Evolutionary conservation across 2,113 vertebrate species (phyloP), one percentile per base, ranked within the genome.

Genomic region (Peromyscus leucopus): DNA sequence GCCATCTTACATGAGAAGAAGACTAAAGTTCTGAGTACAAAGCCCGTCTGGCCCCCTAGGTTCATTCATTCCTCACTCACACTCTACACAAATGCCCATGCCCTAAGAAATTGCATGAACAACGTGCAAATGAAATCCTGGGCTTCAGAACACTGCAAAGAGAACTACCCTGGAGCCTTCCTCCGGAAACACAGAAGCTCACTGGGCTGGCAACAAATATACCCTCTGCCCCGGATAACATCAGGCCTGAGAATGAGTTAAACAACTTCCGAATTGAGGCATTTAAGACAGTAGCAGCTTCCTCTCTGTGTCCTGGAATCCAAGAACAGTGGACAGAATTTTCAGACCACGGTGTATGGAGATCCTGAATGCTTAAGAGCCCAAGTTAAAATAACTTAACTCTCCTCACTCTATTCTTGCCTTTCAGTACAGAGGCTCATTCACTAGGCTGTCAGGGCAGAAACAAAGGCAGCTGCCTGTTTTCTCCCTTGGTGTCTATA

Each of bases 391-490:
- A 92, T 57, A 83, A 89, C 85, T 96, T 90, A 78, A 85, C 82
- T 96, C 90, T 78, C 61, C 63, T 84, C 69, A 57, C 76, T 51
- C 76, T 57, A 36, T 39, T 90, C 87, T 84, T 91, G 96, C 96
- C 83, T 97, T 97, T 98, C 82, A 88, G 78, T 86, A 98, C 80
- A 46, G 85, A 98, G 90, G 92, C 86, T 97, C 97, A 98, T 96
- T 93, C 95, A 97, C 91, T 63, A 79, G 79, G 93, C 94, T 95
- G 98, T 98, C 96, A 96, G 83, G 75, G 90, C 96, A 98, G 98
- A 97, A 98, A 98, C 98, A 99, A 98, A 98, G 98, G 97, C 97
- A 98, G 98, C 97, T 98, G 98, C 96, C 96, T 97, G 69, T 89
- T 97, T 88, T 96, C 96, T 97, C 79, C 95, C 90, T 91, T 88